These are phyloP conservation scores for Arenaria interpres DNA, from an alignment of 2,113 vertebrate genomes.

Conservation along the genomic window DNA sequence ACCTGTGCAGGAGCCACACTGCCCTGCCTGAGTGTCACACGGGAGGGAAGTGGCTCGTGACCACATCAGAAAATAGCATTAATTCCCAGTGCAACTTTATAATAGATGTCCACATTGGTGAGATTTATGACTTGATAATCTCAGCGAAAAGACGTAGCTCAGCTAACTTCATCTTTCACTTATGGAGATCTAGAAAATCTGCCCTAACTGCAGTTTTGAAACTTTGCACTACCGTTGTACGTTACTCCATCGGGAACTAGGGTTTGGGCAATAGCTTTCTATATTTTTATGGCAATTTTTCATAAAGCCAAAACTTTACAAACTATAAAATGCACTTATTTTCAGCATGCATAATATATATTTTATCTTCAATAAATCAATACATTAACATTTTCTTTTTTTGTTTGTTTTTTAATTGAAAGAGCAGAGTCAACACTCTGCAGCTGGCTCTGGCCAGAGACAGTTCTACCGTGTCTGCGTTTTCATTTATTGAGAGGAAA, in stretches of 20 bases:
- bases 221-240: fast-evolving
- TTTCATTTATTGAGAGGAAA: not conserved
- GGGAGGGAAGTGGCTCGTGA: fast-evolving
- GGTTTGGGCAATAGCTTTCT: not conserved
- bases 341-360: not conserved
- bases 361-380: not conserved
- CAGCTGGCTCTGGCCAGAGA: not conserved
- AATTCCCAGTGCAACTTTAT: fast-evolving
- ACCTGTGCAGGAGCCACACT: fast-evolving
- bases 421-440: not conserved
- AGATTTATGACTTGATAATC: not conserved
- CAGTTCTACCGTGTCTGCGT: not conserved
- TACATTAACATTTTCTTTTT: not conserved
- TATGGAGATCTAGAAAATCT: not conserved
- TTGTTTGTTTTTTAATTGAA: not conserved
- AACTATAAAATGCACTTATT: not conserved
- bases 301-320: not conserved
- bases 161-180: not conserved
- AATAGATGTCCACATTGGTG: not conserved
- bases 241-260: not conserved
- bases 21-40: fast-evolving
- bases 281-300: not conserved
- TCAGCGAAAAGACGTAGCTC: not conserved
- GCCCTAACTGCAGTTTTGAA: not conserved
- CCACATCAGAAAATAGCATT: not conserved